Evolutionary conservation across 2,113 vertebrate species (phyloP).

Genomic region (Paramormyrops kingsleyae): DNA sequence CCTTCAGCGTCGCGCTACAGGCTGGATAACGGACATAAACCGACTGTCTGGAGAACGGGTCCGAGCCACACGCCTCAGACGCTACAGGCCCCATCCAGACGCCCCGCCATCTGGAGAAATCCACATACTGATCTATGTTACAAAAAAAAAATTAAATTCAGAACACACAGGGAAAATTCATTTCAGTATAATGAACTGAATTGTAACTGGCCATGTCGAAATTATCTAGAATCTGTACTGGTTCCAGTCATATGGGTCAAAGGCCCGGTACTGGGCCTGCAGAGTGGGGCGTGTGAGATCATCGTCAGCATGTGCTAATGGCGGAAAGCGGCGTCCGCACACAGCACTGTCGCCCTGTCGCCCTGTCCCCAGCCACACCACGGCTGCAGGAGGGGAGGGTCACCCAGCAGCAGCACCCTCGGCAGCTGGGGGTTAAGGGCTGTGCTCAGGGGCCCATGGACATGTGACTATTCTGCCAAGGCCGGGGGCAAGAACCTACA

Average conservation of each 20-base stretch:
- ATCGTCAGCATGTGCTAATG: not conserved
- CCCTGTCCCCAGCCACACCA: not conserved
- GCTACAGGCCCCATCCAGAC: not conserved
- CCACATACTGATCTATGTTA: not conserved
- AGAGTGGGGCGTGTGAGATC: not conserved
- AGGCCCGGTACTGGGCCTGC: not conserved
- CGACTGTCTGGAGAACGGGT: not conserved
- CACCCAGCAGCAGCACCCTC: not conserved
- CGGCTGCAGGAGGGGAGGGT: not conserved
- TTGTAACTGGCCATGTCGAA: not conserved
- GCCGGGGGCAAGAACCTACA: not conserved
- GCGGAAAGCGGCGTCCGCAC: not conserved
- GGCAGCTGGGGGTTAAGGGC: not conserved
- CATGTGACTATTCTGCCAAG: not conserved
- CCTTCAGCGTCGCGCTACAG: not conserved
- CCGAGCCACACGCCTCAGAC: not conserved
- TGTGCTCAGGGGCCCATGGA: not conserved
- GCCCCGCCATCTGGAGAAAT: not conserved
- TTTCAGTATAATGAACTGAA: not conserved
- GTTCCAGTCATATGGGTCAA: not conserved
- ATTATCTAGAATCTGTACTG: not conserved
- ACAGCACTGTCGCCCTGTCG: not conserved
- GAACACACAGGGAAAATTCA: not conserved
- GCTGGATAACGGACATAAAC: not conserved
- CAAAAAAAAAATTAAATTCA: not conserved